Conservation (phyloP, 1,140 invertebrate genomes). For the Brachionus manjavacas region DNA sequence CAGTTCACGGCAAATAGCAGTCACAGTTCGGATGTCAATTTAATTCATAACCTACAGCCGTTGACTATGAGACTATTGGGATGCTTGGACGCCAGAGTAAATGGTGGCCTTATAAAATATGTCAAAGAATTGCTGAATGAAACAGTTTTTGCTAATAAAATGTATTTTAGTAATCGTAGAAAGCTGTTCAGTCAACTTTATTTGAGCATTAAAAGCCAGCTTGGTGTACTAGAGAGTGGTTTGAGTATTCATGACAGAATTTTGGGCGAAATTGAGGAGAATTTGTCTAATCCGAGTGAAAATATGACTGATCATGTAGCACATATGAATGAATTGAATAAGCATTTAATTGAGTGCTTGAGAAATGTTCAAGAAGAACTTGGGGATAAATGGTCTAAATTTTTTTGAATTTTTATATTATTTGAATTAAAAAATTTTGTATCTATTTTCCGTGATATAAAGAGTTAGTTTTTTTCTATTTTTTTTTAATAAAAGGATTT, state of each 20-base stretch:
- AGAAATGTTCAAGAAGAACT: constrained; percentile 19
- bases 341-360: constrained; percentile 40
- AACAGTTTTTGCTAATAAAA: background rate
- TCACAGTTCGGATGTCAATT: background rate
- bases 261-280: background rate
- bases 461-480: too few species aligned
- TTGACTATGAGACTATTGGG: constrained; percentile 35
- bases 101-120: constrained; percentile 38
- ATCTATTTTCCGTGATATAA: too few species aligned
- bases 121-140: constrained; percentile 31
- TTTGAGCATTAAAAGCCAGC: constrained; percentile 23
- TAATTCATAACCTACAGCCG: constrained; percentile 30
- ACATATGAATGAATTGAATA: constrained; percentile 42
- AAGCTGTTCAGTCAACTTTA: constrained; percentile 20
- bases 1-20: constrained; percentile 1
- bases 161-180: background rate
- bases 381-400: constrained; percentile 28
- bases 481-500: too few species aligned
- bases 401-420: constrained; percentile 1
- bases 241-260: constrained; percentile 41
- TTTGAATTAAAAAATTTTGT: background rate
- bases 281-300: background rate
- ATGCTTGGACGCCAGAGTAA: constrained; percentile 38
- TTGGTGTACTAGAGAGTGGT: constrained; percentile 24
- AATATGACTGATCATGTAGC: background rate